A percentile compares a stretch with the other conserved stretches of the same genome.
These are phyloP conservation scores for Pithys albifrons DNA, from an alignment of 2,113 vertebrate genomes.

Conservation along the genomic window DNA sequence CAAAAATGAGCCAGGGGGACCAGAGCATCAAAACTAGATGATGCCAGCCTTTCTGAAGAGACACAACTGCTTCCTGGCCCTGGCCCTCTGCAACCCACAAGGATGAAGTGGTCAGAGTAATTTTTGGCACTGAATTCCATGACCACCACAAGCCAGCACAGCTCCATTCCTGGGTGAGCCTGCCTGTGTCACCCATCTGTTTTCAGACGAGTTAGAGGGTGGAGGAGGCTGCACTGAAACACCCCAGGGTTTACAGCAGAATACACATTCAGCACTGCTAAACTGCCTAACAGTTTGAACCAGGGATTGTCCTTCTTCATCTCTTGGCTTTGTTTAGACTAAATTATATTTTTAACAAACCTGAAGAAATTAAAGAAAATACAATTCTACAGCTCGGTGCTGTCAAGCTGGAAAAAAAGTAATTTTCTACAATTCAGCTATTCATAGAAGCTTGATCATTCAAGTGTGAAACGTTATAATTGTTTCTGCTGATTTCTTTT, in stretches of 20 bases:
- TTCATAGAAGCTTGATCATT: not conserved
- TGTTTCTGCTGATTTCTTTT: not conserved
- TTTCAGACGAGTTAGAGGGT: not conserved
- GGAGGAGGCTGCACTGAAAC: not conserved
- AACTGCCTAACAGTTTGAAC: not conserved
- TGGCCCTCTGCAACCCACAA: not conserved
- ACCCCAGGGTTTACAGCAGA: not conserved
- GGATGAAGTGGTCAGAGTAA: not conserved
- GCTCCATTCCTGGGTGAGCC: not conserved
- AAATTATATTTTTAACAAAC: not conserved
- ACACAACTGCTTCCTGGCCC: not conserved
- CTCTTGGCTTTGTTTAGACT: not conserved
- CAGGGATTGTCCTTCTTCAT: not conserved
- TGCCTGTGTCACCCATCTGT: accelerated
- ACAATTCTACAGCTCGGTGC: not conserved
- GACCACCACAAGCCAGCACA: not conserved
- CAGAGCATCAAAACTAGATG: not conserved
- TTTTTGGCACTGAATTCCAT: not conserved
- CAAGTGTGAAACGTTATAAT: not conserved
- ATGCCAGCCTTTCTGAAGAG: not conserved
- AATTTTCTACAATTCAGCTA: not conserved
- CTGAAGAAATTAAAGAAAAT: not conserved
- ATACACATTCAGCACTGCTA: not conserved
- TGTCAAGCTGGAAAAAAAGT: not conserved
- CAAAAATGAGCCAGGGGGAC: not conserved